Base-by-base conservation (phyloP, 2,113 vertebrate genomes). In the Platichthys stellatus region DNA sequence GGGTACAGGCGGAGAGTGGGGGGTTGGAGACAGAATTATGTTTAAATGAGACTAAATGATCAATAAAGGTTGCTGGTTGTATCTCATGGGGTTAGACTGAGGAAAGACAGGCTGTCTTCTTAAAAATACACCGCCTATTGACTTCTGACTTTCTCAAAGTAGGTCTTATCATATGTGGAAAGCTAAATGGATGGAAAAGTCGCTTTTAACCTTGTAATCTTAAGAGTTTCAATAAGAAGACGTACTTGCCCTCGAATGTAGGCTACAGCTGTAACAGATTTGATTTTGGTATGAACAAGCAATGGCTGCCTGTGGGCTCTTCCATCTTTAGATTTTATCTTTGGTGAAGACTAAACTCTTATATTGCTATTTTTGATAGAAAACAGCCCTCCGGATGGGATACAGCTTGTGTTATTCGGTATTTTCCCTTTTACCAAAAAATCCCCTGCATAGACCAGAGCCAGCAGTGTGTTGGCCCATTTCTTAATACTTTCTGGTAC, bases 1-100 rank as follows among this genome's bases (percentile, higher is more conserved):
- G 72, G 63, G 45, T 69, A 28, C 57, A 71, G 45, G 47, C 23
- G 5, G 3, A 17, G 75, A 72, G 45, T 2, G 4, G 58, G 11
- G 40, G 43, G 47, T 47, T 12, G 70, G 64, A 28, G 51, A 65
- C 77, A 73, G 75, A 62, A 85, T 88, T 63, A 79, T 23, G 63
- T 74, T 61, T 78, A 81, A 90, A 85, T 82, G 79, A 76, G 64
- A 82, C 51, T 78, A 83, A 86, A 84, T 76, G 72, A 21, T 83
- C 59, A 43, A 56, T 68, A 67, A 80, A 73, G 76, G 78, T 71
- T 66, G 56, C 73, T 26, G 24, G 53, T 70, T 72, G 76, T 21
- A 9, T 56, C 71, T 69, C 38, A 20, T 21, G 59, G 31, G 71
- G 26, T 53, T 76, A 60, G 38, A 69, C 63, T 69, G 3, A 17